phyloP scores from a whole-genome alignment of 2,888 invertebrate species.

The Ormyrus labotus region DNA sequence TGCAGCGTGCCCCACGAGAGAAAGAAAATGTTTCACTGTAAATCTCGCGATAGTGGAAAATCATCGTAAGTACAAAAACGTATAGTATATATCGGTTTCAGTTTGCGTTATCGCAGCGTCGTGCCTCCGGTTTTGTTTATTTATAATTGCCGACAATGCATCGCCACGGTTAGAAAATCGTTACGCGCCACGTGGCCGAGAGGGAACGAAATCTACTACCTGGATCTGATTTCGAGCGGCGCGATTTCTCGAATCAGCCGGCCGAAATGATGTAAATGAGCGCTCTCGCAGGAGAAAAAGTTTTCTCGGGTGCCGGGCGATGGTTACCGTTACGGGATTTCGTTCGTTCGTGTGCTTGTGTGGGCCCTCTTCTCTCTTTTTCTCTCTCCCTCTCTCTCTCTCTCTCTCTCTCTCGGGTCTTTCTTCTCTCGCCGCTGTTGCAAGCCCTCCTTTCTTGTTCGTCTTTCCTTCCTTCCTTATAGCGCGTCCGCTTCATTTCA shows the following conservation, averaged over 20 bases:
- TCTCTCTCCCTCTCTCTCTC: constrained; percentile 12
- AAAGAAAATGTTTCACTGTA: no score
- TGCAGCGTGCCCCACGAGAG: neutral
- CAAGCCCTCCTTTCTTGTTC: neutral
- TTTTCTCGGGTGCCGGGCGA: constrained; percentile 19
- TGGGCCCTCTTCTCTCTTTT: constrained; percentile 1
- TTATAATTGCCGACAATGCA: no score
- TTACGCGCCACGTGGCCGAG: neutral
- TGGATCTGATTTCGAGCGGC: constrained; percentile 35
- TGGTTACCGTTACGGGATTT: constrained; percentile 50
- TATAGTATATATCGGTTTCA: no score
- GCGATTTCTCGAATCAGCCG: constrained; percentile 23
- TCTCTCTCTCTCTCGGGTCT: neutral
- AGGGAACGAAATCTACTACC: neutral
- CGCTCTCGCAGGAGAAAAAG: neutral
- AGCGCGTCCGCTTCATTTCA: neutral
- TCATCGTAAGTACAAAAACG: no score
- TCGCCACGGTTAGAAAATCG: neutral
- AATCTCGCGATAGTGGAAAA: no score
- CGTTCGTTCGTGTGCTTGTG: neutral
- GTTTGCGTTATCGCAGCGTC: no score
- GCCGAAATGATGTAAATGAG: constrained; percentile 54
- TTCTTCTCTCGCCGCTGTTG: constrained; percentile 20
- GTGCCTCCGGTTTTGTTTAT: no score
- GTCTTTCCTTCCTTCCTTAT: constrained; percentile 19